Evolutionary conservation across 2,113 vertebrate genomes (phyloP).

Genomic region (Psittacara wagleri): DNA sequence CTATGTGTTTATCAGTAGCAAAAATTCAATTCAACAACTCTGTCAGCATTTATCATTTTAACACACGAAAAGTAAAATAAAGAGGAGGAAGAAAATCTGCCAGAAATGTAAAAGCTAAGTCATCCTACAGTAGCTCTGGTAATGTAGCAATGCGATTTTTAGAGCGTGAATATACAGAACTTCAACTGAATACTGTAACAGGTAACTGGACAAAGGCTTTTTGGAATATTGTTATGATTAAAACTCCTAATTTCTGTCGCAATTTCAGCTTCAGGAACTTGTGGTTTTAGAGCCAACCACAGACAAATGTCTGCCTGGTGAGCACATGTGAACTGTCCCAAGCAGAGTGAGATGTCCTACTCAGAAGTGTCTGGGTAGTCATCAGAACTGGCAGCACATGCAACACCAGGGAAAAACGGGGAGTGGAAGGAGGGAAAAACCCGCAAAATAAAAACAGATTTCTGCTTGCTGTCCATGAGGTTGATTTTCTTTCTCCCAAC

Average conservation of each 20-base stretch:
- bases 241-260: conserved; percentile 7
- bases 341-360: conserved; percentile 62
- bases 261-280: conserved; percentile 56
- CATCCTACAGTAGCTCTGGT: background rate
- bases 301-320: conserved; percentile 66
- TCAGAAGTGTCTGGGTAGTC: conserved; percentile 65
- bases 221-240: background rate
- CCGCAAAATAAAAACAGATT: conserved; percentile 68
- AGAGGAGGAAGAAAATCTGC: background rate
- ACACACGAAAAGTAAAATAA: background rate
- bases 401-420: background rate
- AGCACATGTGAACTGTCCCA: conserved; percentile 67
- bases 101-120: background rate
- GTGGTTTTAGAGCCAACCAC: conserved; percentile 51
- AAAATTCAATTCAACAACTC: background rate
- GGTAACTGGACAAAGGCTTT: conserved; percentile 26
- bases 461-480: background rate
- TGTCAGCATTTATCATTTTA: background rate
- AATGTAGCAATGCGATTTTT: background rate
- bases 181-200: background rate
- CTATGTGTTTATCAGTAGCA: background rate
- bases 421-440: conserved; percentile 28
- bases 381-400: conserved; percentile 56
- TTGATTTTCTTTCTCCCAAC: conserved; percentile 33
- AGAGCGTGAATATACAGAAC: background rate